Base-by-base conservation (phyloP, 2,888 invertebrate species). In the Palloptera scutellata region DNA sequence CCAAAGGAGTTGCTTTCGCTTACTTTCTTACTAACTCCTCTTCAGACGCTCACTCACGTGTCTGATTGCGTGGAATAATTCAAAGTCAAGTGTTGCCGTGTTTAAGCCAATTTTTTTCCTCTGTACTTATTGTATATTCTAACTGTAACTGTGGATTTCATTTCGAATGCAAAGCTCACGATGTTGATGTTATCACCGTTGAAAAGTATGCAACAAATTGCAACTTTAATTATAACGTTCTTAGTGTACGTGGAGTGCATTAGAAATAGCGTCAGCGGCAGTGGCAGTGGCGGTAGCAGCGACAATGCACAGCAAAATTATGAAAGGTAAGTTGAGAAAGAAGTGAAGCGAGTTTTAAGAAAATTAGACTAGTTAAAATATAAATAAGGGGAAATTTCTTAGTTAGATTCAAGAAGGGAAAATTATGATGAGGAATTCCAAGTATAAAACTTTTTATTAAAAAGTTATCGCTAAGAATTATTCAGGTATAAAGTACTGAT, bases 211-310 rank as follows among this genome's bases (percentile, higher is more conserved):
- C 80, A 78, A 77, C 80, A 80, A 79, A 81, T 83, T 79, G 81
- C 80, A 77, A 77, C 83, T 80, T 79, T 84, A 83, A 84, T 84
- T 83, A 84, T 84, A 78, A 78, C 79, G 78, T 81, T 82, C 79
- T 78, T 76, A 66, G 76, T 78, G 66, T 75, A 78, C 83, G 79
- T 80, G 78, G 72, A 77, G 71, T 80, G 84, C 83, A 84, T 84
- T 79, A 81, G 82, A 77, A 84, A 84, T 75, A 76, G 74, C 73
- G 76, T 71, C 68, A 75, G 68, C 71, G 66, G 70, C 71, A 60
- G 70, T 66, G 69, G 60, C 68, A 58, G 66, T 67, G 61, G 67
- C 64, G 61, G 45, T 59, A 42, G 43, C 60, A 65, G 53, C 63
- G 63, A 52, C 70, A 70, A 54, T 52, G 68, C 53, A 66, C 67